Percentiles rank a stretch among this genome's conserved stretches.
Evolutionary conservation across 2,888 invertebrate genomes (phyloP).

Genomic region (Rotaria macrura): DNA sequence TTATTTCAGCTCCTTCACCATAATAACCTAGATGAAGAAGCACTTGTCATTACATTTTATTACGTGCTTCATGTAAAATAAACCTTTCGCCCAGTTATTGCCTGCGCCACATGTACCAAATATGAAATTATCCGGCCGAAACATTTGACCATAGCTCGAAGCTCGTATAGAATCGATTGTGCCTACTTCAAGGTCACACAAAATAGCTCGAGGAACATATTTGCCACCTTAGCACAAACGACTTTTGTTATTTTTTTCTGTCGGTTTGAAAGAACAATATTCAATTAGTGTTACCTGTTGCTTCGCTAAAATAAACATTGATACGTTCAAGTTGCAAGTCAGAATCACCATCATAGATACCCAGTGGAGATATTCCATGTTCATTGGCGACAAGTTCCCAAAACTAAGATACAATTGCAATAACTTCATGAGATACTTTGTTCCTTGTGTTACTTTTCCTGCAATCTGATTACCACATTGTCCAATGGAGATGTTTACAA

Average conservation of each 20-base stretch:
- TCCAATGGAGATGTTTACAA: not conserved
- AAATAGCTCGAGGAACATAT: not conserved
- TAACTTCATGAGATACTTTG: not conserved
- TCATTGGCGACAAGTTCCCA: not conserved
- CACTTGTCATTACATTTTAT: not conserved
- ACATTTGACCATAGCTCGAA: not conserved
- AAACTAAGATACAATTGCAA: not conserved
- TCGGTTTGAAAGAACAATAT: not conserved
- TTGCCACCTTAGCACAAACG: not conserved
- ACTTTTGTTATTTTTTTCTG: too few relatives aligned
- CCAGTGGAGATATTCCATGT: not conserved
- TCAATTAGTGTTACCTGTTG: not conserved
- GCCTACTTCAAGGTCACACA: not conserved
- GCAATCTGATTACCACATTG: not conserved
- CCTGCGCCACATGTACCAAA: not conserved
- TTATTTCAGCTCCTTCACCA: not conserved
- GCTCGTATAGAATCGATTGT: not conserved
- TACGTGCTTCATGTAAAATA: not conserved
- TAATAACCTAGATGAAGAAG: not conserved
- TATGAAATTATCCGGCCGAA: not conserved
- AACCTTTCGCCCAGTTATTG: not conserved
- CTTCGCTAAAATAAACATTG: not conserved
- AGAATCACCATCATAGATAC: not conserved
- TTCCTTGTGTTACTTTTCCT: not conserved
- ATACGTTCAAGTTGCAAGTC: not conserved